Evolutionary conservation across 2,888 invertebrate genomes (phyloP).

Genomic region (Spatulosminthurus flaviceps): DNA sequence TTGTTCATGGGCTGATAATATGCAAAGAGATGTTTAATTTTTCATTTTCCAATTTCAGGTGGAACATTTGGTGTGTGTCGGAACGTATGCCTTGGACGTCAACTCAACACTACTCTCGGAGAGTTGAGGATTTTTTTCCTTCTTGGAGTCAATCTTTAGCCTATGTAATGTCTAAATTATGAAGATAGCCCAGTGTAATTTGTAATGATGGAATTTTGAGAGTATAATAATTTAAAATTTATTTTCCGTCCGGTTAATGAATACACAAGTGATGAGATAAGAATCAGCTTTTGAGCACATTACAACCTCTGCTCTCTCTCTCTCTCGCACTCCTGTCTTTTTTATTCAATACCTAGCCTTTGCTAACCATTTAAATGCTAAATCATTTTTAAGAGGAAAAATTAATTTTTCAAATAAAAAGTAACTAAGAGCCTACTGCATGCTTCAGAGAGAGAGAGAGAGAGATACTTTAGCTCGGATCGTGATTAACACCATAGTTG

Average conservation of each 20-base stretch:
- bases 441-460: background rate
- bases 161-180: constrained; percentile 25
- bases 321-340: constrained; percentile 15
- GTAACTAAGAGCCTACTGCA: background rate
- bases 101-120: constrained; percentile 37
- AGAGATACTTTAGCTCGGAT: background rate
- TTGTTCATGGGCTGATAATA: constrained; percentile 31
- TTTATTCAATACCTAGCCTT: background rate
- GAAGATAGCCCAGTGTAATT: constrained; percentile 1
- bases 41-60: constrained; percentile 37
- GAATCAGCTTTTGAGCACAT: background rate
- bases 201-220: constrained; percentile 31
- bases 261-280: constrained; percentile 15
- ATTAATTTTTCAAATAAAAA: background rate
- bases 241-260: constrained; percentile 21
- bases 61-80: constrained; percentile 10
- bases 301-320: background rate
- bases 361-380: constrained; percentile 17
- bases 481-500: background rate
- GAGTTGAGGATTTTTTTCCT: constrained; percentile 22
- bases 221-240: constrained; percentile 33
- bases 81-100: background rate
- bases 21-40: constrained; percentile 34
- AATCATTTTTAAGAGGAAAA: constrained; percentile 7
- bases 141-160: too few relatives aligned